A percentile compares a stretch with the other conserved stretches of the same genome.
These are phyloP conservation scores for Apodemia duryi DNA, from an alignment of 2,888 invertebrate genomes.

Conservation along the genomic window DNA sequence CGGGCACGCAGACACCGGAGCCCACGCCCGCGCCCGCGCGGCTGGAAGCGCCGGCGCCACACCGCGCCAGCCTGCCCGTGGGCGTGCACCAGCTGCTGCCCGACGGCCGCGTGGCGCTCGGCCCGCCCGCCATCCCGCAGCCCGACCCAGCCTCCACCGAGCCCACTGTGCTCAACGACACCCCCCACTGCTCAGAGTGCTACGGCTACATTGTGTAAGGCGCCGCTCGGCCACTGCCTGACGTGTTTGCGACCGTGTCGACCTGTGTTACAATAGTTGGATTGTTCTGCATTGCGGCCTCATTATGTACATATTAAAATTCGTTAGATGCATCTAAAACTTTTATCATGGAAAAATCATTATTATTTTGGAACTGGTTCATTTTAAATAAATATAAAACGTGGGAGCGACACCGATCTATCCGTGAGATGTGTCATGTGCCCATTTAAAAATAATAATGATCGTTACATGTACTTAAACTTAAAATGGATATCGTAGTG, in stretches of 20 bases:
- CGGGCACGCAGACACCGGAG: constrained; percentile 60
- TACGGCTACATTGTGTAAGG: constrained; percentile 94
- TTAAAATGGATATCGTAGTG: constrained; percentile 8
- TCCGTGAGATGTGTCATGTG: neutral
- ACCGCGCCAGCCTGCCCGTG: constrained; percentile 75
- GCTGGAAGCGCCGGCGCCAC: constrained; percentile 43
- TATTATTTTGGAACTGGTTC: neutral
- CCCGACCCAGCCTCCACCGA: constrained; percentile 43
- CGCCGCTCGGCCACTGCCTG: constrained; percentile 60
- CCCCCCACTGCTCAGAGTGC: constrained; percentile 89
- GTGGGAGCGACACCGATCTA: no score
- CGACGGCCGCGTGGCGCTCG: constrained; percentile 73
- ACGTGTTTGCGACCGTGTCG: constrained; percentile 78
- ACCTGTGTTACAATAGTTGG: constrained; percentile 56
- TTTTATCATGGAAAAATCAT: neutral
- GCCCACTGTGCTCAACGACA: constrained; percentile 75
- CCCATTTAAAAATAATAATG: constrained; percentile 35
- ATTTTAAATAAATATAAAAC: neutral
- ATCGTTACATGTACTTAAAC: constrained; percentile 29
- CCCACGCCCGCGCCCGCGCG: constrained; percentile 38
- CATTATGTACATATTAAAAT: constrained; percentile 26
- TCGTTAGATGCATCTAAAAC: constrained; percentile 12
- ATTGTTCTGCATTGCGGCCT: constrained; percentile 36
- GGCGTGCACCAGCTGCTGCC: constrained; percentile 73
- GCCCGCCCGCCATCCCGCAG: constrained; percentile 49